phyloP scores from a whole-genome alignment of 2,888 invertebrate genomes.

The Mythimna lalbum region DNA sequence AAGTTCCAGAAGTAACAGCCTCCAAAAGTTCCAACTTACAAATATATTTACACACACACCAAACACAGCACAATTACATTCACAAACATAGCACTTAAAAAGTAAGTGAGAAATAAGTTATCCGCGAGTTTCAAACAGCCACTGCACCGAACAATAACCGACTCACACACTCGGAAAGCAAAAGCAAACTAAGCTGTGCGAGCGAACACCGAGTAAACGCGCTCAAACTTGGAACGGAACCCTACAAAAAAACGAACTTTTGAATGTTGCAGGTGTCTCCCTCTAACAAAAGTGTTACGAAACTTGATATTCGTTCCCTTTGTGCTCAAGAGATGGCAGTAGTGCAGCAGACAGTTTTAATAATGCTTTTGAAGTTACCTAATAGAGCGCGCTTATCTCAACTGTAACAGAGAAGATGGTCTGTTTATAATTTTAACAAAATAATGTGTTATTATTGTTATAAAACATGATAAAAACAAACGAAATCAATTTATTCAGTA shows the following conservation, averaged over 20 bases:
- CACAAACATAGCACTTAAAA: slow-evolving; percentile 74
- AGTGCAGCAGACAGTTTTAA: fast-evolving
- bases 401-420: too few species aligned
- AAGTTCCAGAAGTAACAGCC: slow-evolving; percentile 69
- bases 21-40: slow-evolving; percentile 67
- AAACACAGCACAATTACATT: slow-evolving; percentile 74
- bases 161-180: slow-evolving; percentile 72
- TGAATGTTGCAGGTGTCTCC: slow-evolving; percentile 27
- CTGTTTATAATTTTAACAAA: too few species aligned
- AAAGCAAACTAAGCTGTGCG: slow-evolving; percentile 77
- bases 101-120: slow-evolving; percentile 81
- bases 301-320: slow-evolving; percentile 3
- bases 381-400: slow-evolving; percentile 34
- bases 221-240: slow-evolving; percentile 49
- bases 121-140: slow-evolving; percentile 79
- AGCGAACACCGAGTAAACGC: slow-evolving; percentile 47
- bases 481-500: too few species aligned
- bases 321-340: slow-evolving; percentile 17
- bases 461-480: too few species aligned
- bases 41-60: slow-evolving; percentile 69
- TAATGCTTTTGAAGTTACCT: neutral
- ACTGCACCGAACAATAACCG: slow-evolving; percentile 68
- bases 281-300: slow-evolving; percentile 28
- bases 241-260: slow-evolving; percentile 44
- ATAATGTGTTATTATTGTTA: too few species aligned